Evolutionary conservation across 2,888 invertebrate genomes (phyloP).

Genomic region (Philereme vetulata): DNA sequence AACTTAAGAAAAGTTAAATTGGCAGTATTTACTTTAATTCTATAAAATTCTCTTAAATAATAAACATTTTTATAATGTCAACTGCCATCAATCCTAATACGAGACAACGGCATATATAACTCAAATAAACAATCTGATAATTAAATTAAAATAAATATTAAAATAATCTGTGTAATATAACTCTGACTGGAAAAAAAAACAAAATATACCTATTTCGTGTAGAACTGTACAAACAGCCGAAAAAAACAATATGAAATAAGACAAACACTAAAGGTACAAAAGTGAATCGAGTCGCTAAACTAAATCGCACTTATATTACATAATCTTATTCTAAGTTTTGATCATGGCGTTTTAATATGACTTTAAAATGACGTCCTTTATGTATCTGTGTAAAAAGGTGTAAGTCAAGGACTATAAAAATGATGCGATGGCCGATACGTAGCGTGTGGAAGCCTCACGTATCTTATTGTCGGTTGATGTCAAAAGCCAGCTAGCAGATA

Average conservation of each 20-base stretch:
- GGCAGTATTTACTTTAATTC: conserved; percentile 68
- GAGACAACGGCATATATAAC: conserved; percentile 65
- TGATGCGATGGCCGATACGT: conserved; percentile 76
- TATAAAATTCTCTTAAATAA: conserved; percentile 58
- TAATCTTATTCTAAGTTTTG: conserved; percentile 73
- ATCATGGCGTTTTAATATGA: conserved; percentile 78
- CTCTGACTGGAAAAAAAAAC: conserved; percentile 68
- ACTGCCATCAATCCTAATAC: conserved; percentile 70
- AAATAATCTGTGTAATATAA: conserved; percentile 66
- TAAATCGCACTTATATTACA: conserved; percentile 67
- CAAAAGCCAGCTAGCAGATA: conserved; percentile 84
- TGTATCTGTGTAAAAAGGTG: conserved; percentile 48
- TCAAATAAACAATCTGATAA: conserved; percentile 67
- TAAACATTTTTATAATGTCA: conserved; percentile 52
- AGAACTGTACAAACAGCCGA: conserved; percentile 74
- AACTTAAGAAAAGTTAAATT: conserved; percentile 71
- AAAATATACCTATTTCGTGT: conserved; percentile 70
- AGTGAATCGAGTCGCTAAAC: conserved; percentile 67
- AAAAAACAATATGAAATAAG: conserved; percentile 57
- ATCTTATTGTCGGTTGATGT: conserved; percentile 80
- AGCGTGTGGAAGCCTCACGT: conserved; percentile 72
- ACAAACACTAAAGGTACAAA: conserved; percentile 74
- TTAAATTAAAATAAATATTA: conserved; percentile 71
- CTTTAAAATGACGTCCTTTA: conserved; percentile 64
- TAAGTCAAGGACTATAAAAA: conserved; percentile 75